phyloP scores from a whole-genome alignment of 2,797 vertebrate species.

The Hipposideros larvatus region DNA sequence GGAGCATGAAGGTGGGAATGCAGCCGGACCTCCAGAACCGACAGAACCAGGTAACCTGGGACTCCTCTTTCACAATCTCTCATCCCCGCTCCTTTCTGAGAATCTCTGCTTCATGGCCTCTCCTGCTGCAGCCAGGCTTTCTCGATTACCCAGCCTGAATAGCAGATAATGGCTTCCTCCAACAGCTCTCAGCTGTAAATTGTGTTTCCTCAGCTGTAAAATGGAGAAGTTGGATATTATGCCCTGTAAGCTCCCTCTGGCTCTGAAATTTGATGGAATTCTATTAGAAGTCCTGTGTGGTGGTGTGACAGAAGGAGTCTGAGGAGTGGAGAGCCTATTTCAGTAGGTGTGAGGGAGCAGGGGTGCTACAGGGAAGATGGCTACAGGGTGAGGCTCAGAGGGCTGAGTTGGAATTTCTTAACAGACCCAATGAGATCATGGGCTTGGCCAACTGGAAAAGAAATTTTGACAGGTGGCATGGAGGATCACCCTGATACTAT shows the following conservation, averaged over 20 bases:
- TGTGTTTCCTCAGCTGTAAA: constrained; percentile 47
- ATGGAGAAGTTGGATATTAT: constrained; percentile 31
- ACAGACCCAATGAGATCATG: neutral
- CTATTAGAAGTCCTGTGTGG: neutral
- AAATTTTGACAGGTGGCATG: neutral
- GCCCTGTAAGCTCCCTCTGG: neutral
- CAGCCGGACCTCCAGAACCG: neutral
- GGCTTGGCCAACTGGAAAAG: neutral
- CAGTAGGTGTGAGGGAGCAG: neutral
- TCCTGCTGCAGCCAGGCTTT: neutral
- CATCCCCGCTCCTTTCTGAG: neutral
- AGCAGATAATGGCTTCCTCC: neutral
- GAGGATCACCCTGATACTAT: neutral
- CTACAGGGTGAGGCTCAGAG: neutral
- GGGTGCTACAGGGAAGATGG: neutral
- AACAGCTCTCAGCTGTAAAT: constrained; percentile 11
- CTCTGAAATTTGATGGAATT: constrained; percentile 58
- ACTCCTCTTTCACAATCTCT: neutral
- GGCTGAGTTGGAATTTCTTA: neutral
- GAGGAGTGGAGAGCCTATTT: neutral
- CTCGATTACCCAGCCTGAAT: neutral
- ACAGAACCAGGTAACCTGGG: neutral
- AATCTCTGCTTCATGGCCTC: neutral
- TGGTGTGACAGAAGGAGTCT: neutral
- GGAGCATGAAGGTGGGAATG: neutral